Conservation (phyloP, 2,113 vertebrate genomes). For the Polyodon spathula region DNA sequence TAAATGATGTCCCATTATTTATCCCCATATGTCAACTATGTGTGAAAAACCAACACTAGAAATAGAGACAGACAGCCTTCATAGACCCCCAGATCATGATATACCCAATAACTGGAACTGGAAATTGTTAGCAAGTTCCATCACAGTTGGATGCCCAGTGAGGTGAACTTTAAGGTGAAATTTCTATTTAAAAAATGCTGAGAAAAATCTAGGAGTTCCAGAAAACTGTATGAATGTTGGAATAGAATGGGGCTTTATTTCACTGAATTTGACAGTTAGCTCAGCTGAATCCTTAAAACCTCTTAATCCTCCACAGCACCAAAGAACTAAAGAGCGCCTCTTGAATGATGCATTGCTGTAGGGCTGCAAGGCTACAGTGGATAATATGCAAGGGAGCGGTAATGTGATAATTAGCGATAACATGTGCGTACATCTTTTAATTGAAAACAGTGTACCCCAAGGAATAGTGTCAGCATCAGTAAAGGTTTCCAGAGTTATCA, state of each 20-base stretch:
- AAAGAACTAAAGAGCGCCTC: neutral
- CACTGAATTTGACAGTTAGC: neutral
- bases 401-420: slow-evolving; percentile 3
- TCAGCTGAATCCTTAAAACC: neutral
- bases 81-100: too few relatives aligned
- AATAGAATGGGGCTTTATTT: neutral
- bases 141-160: too few relatives aligned
- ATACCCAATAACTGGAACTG: too few relatives aligned
- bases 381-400: neutral
- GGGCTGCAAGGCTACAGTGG: neutral
- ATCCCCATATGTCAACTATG: too few relatives aligned
- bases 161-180: too few relatives aligned
- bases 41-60: too few relatives aligned
- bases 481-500: neutral
- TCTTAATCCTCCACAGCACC: neutral
- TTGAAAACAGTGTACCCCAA: neutral
- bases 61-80: too few relatives aligned
- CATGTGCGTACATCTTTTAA: slow-evolving; percentile 1
- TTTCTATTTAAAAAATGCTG: too few relatives aligned
- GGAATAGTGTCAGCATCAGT: neutral
- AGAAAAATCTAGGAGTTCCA: neutral
- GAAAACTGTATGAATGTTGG: neutral
- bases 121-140: too few relatives aligned
- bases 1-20: too few relatives aligned
- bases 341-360: neutral